Conservation (phyloP, 2,797 vertebrate species). For the Phataginus tricuspis region DNA sequence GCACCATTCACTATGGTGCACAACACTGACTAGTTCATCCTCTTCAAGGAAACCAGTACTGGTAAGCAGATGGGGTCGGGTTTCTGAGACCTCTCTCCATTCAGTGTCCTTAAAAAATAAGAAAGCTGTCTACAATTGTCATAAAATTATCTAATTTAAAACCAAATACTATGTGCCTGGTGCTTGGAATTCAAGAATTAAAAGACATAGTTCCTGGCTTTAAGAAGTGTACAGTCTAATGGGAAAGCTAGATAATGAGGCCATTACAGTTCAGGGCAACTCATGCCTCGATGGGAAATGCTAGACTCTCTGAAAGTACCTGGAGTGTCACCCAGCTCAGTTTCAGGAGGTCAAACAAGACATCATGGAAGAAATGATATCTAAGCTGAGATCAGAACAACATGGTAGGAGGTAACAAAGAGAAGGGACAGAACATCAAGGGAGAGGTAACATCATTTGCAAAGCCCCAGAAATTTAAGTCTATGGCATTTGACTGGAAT, state of each 20-base stretch:
- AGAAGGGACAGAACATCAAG: not conserved
- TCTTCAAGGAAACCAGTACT: not conserved
- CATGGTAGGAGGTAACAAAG: not conserved
- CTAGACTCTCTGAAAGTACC: not conserved
- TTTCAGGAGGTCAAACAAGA: not conserved
- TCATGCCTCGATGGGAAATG: not conserved
- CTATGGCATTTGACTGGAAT: not conserved
- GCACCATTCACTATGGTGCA: not conserved
- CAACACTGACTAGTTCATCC: not conserved
- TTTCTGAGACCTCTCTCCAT: not conserved
- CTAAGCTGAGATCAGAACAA: not conserved
- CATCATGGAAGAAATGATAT: not conserved
- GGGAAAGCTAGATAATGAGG: not conserved
- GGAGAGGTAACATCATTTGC: not conserved
- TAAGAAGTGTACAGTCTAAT: not conserved
- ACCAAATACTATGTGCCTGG: not conserved
- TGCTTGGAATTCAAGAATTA: not conserved
- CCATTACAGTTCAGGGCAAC: not conserved
- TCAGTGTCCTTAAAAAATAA: not conserved
- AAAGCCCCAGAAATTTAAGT: conserved; percentile 36
- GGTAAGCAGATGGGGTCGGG: not conserved
- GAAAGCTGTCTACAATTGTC: not conserved
- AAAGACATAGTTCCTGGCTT: not conserved
- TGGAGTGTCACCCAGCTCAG: not conserved
- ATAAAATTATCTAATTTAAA: conserved; percentile 47